phyloP scores from a whole-genome alignment of 2,888 invertebrate genomes.

The Ceramica pisi region DNA sequence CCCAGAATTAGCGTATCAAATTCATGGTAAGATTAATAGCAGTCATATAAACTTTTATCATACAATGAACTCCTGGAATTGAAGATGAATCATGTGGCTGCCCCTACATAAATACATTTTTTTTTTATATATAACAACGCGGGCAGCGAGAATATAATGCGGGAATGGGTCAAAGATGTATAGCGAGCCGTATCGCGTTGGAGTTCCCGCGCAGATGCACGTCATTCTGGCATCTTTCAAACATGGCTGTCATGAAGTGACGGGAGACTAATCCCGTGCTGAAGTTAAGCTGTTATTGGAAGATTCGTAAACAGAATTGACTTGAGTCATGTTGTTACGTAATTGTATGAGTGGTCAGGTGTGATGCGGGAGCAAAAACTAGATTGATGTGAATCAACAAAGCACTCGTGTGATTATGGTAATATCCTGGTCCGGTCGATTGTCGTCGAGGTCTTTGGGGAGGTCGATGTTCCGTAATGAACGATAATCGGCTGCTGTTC shows the following conservation, averaged over 20 bases:
- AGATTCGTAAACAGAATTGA: slow-evolving; percentile 56
- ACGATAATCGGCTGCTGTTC: slow-evolving; percentile 10
- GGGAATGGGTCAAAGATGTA: slow-evolving; percentile 65
- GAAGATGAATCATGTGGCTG: slow-evolving; percentile 48
- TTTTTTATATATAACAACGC: slow-evolving; percentile 54
- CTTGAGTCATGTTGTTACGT: slow-evolving; percentile 63
- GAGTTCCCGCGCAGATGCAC: slow-evolving; percentile 60
- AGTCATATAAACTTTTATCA: slow-evolving; percentile 50
- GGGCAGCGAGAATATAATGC: slow-evolving; percentile 59
- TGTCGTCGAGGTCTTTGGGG: slow-evolving; percentile 23
- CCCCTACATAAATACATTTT: slow-evolving; percentile 54
- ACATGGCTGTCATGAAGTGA: slow-evolving; percentile 59
- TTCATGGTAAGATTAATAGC: slow-evolving; percentile 47
- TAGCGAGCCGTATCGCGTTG: slow-evolving; percentile 41
- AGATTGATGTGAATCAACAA: slow-evolving; percentile 46
- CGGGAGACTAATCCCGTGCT: slow-evolving; percentile 50
- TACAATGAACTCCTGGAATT: slow-evolving; percentile 53
- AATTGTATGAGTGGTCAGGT: slow-evolving; percentile 55
- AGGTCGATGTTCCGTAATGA: slow-evolving; percentile 31
- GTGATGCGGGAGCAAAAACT: slow-evolving; percentile 51
- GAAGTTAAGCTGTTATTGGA: slow-evolving; percentile 61
- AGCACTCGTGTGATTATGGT: slow-evolving; percentile 37
- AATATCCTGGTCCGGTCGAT: slow-evolving; percentile 40
- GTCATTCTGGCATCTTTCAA: slow-evolving; percentile 67
- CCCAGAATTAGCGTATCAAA: slow-evolving; percentile 42